Evolutionary conservation across 1,140 invertebrate species (phyloP).

Genomic region (Gonioctena quinquepunctata): DNA sequence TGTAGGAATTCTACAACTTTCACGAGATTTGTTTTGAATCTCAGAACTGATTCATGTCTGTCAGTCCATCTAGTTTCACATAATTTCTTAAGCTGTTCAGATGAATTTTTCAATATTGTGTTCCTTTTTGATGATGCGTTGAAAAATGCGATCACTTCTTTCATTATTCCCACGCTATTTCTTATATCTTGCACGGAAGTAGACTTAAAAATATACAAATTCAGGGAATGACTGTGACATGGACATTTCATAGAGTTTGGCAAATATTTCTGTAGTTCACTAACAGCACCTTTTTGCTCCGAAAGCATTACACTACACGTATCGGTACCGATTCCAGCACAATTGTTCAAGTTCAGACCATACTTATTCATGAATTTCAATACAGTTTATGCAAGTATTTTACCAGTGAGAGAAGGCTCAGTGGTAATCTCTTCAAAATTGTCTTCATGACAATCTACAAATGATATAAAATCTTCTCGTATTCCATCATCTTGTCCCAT

Average conservation of each 20-base stretch:
- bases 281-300: conserved; percentile 34
- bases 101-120: neutral
- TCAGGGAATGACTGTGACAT: conserved; percentile 41
- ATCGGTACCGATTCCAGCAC: conserved; percentile 19
- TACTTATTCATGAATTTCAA: conserved; percentile 20
- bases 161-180: conserved; percentile 27
- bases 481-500: neutral
- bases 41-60: neutral
- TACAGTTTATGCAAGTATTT: neutral
- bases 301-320: conserved; percentile 41
- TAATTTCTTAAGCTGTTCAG: neutral
- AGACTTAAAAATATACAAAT: conserved; percentile 34
- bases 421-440: conserved; percentile 3
- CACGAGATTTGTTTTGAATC: neutral
- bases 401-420: neutral
- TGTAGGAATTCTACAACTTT: conserved; percentile 3
- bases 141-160: conserved; percentile 40
- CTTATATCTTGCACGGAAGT: conserved; percentile 28
- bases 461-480: conserved; percentile 11
- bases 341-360: neutral
- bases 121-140: conserved; percentile 35
- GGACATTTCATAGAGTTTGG: conserved; percentile 31
- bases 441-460: neutral
- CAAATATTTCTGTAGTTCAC: conserved; percentile 15
- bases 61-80: conserved; percentile 10